Percentiles rank a stretch among this genome's conserved stretches.
phyloP scores from a whole-genome alignment of 2,113 vertebrate genomes.

The Laticauda colubrina region DNA sequence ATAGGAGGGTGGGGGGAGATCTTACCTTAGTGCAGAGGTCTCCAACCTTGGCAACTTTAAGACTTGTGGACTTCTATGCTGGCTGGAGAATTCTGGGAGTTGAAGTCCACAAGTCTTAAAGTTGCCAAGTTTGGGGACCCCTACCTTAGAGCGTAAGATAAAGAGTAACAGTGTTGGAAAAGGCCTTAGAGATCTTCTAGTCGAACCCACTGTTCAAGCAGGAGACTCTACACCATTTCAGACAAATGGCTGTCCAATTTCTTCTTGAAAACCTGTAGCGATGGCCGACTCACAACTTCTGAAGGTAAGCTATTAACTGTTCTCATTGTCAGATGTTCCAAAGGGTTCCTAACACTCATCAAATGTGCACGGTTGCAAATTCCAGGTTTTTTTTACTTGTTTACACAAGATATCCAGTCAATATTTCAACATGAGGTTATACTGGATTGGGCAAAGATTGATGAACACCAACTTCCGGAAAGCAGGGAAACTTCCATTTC shows the following conservation, averaged over 20 bases:
- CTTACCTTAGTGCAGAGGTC: background rate
- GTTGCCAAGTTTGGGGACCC: no score
- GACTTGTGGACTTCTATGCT: no score
- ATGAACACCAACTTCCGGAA: background rate
- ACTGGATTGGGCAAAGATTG: background rate
- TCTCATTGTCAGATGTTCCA: background rate
- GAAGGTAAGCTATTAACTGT: background rate
- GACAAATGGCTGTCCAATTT: background rate
- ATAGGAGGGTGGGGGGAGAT: background rate
- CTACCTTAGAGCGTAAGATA: no score
- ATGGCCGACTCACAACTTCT: background rate
- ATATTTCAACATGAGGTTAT: background rate
- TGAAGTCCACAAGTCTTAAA: no score
- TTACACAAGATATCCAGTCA: background rate
- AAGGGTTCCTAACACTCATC: background rate
- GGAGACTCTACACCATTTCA: background rate
- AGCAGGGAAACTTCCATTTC: background rate
- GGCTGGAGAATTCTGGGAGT: no score
- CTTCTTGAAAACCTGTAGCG: background rate
- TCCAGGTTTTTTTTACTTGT: background rate
- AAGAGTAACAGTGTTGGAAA: background rate
- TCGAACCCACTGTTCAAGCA: background rate
- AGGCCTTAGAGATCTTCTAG: background rate
- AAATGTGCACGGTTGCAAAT: background rate
- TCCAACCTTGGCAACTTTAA: no score